Conservation (phyloP, 2,888 invertebrate species). For the Serrognathus titanus region DNA sequence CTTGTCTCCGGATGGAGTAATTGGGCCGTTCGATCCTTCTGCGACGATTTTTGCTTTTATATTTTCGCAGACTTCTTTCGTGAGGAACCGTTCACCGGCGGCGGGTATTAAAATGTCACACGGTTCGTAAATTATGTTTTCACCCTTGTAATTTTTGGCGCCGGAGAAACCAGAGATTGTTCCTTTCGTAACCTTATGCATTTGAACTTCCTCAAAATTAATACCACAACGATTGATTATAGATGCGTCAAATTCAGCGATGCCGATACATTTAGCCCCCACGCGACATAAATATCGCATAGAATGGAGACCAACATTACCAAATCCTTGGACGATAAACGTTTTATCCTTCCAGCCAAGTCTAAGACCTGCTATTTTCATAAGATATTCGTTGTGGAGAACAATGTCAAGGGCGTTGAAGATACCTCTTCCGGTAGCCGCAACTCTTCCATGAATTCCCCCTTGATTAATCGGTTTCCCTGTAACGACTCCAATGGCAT, state of each 20-base stretch:
- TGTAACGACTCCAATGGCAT: constrained; percentile 82
- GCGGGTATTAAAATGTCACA: constrained; percentile 95
- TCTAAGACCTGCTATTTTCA: constrained; percentile 62
- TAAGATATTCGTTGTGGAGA: constrained; percentile 68
- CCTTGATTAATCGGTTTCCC: constrained; percentile 87
- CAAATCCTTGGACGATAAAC: constrained; percentile 76
- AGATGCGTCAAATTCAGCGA: constrained; percentile 63
- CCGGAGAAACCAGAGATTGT: constrained; percentile 89
- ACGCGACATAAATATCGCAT: constrained; percentile 62
- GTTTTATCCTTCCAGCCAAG: constrained; percentile 70
- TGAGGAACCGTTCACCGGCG: constrained; percentile 88
- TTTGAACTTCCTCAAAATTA: constrained; percentile 69
- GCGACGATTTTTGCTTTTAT: constrained; percentile 87
- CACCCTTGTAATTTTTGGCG: constrained; percentile 49
- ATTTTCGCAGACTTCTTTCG: constrained; percentile 77
- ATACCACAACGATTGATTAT: constrained; percentile 67
- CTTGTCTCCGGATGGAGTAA: constrained; percentile 78
- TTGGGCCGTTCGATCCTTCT: constrained; percentile 91
- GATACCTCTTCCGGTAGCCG: constrained; percentile 78
- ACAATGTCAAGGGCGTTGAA: constrained; percentile 71
- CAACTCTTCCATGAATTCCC: constrained; percentile 79
- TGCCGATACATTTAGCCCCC: constrained; percentile 70
- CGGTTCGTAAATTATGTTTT: constrained; percentile 76
- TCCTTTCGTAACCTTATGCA: constrained; percentile 77
- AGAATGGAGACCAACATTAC: constrained; percentile 79